Evolutionary conservation across 2,113 vertebrate species (phyloP), one percentile per base, ranked within the genome.

Genomic region (Burhinus oedicnemus): DNA sequence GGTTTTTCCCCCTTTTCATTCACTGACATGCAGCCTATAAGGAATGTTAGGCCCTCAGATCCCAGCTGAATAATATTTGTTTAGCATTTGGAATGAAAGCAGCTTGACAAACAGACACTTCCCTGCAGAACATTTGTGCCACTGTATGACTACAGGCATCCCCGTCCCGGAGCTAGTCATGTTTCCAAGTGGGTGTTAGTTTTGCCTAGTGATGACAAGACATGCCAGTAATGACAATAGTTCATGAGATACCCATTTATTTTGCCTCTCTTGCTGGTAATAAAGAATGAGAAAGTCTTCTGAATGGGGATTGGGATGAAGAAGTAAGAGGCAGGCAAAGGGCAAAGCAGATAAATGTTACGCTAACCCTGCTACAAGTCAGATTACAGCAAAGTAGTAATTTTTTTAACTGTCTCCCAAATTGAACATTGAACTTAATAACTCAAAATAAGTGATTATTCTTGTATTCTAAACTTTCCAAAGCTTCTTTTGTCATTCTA

Each of bases 51-150:
- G 29, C 47, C 61, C 76, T 90, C 72, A 81, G 76, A 77, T 97
- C 76, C 62, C 58, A 81, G 55, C 47, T 89, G 45, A 95, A 87
- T 68, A 94, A 94, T 78, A 82, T 74, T 94, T 89, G 78, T 95
- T 97, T 93, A 91, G 95, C 87, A 54, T 93, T 96, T 77, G 47
- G 62, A 97, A 83, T 69, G 71, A 87, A 90, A 96, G 93, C 76
- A 60, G 25, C 60, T 45, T 83, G 65, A 87, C 76, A 69, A 83
- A 85, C 74, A 89, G 52, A 76, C 52, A 47, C 32, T 83, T 36
- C 51, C 47, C 32, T 62, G 55, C 60, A 87, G 45, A 82, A 51
- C n/a, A 62, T 89, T 87, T 87, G 45, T 91, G 55, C 57, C 85
- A 71, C 61, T 54, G 38, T 74, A 55, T 71, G 72, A 62, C 71